Evolutionary conservation across 2,797 vertebrate species (phyloP).

Genomic region (Tokudaia tokunoshimensis): DNA sequence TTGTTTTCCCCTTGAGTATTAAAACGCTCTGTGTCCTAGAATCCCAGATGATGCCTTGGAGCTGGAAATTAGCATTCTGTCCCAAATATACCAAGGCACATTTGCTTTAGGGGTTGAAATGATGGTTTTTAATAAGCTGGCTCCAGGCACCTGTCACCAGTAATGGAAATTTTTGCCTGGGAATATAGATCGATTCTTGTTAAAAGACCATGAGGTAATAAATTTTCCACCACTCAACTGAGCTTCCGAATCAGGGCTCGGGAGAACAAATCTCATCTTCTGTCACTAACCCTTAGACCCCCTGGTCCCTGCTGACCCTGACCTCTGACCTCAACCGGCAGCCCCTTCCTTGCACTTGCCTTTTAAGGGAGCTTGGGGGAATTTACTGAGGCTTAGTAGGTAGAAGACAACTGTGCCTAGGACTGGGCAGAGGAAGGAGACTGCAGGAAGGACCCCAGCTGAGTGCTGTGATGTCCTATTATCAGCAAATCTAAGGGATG

Average conservation of each 20-base stretch:
- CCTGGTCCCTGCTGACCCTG: not conserved
- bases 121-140: slow-evolving; percentile 80
- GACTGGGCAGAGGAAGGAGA: not conserved
- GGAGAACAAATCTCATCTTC: slow-evolving; percentile 3
- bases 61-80: slow-evolving; percentile 66
- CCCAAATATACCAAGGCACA: slow-evolving; percentile 2
- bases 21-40: not conserved
- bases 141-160: slow-evolving; percentile 60
- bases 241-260: slow-evolving; percentile 62
- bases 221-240: slow-evolving; percentile 69
- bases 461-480: not conserved
- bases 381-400: not conserved
- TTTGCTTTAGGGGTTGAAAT: slow-evolving; percentile 63
- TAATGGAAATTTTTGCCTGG: slow-evolving; percentile 58
- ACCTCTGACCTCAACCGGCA: not conserved
- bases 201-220: slow-evolving; percentile 71
- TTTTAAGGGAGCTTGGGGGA: not conserved
- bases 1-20: slow-evolving; percentile 46
- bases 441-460: not conserved
- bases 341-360: not conserved
- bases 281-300: not conserved
- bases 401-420: not conserved
- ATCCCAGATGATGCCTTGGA: not conserved
- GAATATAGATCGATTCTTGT: slow-evolving; percentile 74
- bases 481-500: not conserved